Evolutionary conservation across 2,113 vertebrate species (phyloP), one percentile per base, ranked within the genome.

Genomic region (Tachysurus vachellii): DNA sequence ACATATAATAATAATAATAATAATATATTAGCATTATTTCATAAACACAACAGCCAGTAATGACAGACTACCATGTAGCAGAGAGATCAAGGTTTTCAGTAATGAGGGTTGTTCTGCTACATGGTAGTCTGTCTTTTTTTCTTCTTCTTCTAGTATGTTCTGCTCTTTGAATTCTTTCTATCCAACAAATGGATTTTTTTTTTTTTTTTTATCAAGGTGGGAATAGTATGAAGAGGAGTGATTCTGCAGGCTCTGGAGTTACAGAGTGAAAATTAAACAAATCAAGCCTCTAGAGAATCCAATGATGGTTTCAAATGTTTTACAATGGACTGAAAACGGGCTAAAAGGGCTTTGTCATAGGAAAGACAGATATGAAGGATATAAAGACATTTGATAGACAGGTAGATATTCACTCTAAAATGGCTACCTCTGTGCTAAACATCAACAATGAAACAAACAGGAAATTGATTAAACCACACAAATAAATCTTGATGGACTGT

Each of bases 221-320:
- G 64, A 19, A 64, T 12, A 8, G 9, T 36, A 57, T 14, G 79
- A 59, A 10, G 66, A 87, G 47, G 42, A 77, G 14, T 77, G 14
- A 54, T 28, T 79, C 71, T 28, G 13, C 86, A 89, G 56, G 86
- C 85, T 90, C 56, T 83, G 54, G 88, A 88, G 85, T 88, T 76
- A 90, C 85, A 84, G 88, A 42, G 54, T 89, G 79, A 88, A 92
- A 90, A 88, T 91, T 82, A 90, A 87, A 23, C 2, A 23, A 79
- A 79, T 17, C 86, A 61, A 79, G 57, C 84, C 89, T 87, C 91
- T 54, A 9, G 91, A 93, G 92, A 93, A 89, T 84, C 36, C 86
- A 92, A 89, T 94, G 82, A 88, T 89, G 89, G 91, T 36, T 80
- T 59, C 1, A 92, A 93, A 93, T 92, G 91, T 90, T 92, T 91